phyloP scores from a whole-genome alignment of 2,113 vertebrate species.

The Pao palembangensis region DNA sequence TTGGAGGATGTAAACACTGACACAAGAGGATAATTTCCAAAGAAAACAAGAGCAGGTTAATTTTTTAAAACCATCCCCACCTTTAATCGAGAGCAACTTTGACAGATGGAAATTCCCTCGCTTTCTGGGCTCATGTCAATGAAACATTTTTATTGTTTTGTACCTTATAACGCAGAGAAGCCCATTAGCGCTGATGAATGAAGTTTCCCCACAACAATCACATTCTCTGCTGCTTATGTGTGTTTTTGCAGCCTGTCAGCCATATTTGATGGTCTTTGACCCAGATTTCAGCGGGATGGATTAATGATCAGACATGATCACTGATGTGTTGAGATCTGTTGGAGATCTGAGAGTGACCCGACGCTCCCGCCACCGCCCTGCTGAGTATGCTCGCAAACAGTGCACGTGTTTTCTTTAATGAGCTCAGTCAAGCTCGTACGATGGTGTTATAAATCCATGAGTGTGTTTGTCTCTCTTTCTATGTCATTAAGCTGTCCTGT shows the following conservation, averaged over 20 bases:
- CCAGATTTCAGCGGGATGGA: conserved; percentile 37
- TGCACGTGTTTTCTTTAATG: conserved; percentile 11
- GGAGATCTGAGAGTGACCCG: conserved; percentile 37
- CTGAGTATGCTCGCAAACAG: neutral
- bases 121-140: too few species aligned
- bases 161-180: too few species aligned
- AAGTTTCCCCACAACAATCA: conserved; percentile 4
- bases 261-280: conserved; percentile 27
- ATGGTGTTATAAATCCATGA: conserved; percentile 21
- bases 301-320: conserved; percentile 41
- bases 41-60: too few species aligned
- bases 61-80: too few species aligned
- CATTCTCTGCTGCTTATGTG: conserved; percentile 1
- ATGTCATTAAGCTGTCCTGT: conserved; percentile 29
- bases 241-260: neutral
- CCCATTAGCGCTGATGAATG: too few species aligned
- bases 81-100: too few species aligned
- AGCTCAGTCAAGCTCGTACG: conserved; percentile 32
- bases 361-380: conserved; percentile 39
- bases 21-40: neutral
- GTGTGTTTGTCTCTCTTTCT: conserved; percentile 14
- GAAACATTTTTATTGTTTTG: too few species aligned
- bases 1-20: neutral
- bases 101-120: too few species aligned
- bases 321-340: conserved; percentile 15